These are phyloP conservation scores for Ambastaia sidthimunki DNA, from an alignment of 2,797 vertebrate genomes.

Conservation along the genomic window DNA sequence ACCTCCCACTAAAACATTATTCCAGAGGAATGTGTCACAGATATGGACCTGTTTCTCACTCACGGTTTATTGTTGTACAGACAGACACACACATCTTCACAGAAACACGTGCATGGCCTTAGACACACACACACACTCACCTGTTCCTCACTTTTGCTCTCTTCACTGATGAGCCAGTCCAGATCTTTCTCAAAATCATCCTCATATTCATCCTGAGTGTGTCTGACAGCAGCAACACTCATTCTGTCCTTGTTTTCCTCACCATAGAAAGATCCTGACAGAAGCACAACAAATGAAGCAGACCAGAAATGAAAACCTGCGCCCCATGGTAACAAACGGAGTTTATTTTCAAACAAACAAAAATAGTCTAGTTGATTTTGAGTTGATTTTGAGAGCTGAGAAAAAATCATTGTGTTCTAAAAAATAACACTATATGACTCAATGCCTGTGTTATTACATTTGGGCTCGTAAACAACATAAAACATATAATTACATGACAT, in stretches of 20 bases:
- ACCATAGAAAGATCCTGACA: constrained; percentile 8
- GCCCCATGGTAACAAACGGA: not conserved
- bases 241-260: constrained; percentile 56
- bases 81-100: too few relatives aligned
- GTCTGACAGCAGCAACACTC: constrained; percentile 69
- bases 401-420: too few relatives aligned
- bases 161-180: constrained; percentile 88
- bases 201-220: constrained; percentile 86
- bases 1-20: constrained; percentile 51
- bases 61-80: not conserved
- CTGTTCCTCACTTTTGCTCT: constrained; percentile 70
- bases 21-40: constrained; percentile 54
- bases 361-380: too few relatives aligned
- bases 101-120: too few relatives aligned
- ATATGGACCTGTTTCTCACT: constrained; percentile 28
- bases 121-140: constrained; percentile 52
- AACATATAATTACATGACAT: not conserved
- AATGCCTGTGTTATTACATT: not conserved
- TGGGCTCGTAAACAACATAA: not conserved
- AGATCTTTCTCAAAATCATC: too few relatives aligned
- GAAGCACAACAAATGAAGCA: not conserved
- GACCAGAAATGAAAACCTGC: not conserved
- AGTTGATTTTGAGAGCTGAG: too few relatives aligned
- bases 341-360: too few relatives aligned
- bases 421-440: too few relatives aligned